phyloP scores from a whole-genome alignment of 1,140 invertebrate genomes.

The Pomacea maculata region DNA sequence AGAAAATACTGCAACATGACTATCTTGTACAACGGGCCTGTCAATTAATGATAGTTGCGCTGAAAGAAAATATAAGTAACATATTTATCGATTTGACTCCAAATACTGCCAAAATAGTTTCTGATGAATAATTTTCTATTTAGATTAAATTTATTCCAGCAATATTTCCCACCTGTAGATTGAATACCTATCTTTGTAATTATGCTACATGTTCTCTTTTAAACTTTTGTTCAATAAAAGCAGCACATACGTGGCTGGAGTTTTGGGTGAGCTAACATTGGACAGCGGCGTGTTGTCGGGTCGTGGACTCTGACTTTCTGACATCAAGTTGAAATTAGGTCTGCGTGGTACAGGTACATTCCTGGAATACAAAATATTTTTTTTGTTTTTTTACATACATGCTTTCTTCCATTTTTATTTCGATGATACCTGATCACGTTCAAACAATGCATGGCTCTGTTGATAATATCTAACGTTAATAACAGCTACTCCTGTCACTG shows the following conservation, averaged over 20 bases:
- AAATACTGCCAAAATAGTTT: neutral
- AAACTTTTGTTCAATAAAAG: too few species aligned
- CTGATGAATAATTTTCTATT: neutral
- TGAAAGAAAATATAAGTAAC: neutral
- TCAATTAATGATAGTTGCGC: neutral
- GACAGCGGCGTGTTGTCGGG: constrained; percentile 47
- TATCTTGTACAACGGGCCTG: neutral
- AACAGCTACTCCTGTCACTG: neutral
- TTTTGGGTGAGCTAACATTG: constrained; percentile 58
- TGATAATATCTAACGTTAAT: too few species aligned
- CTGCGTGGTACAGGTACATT: constrained; percentile 37
- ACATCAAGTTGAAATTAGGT: constrained; percentile 43
- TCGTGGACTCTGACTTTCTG: constrained; percentile 48
- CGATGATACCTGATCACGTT: neutral
- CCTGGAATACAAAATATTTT: constrained; percentile 16
- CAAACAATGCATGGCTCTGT: neutral
- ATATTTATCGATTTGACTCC: too few species aligned
- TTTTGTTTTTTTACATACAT: constrained; percentile 4
- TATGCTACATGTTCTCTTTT: too few species aligned
- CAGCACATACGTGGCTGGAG: constrained; percentile 52
- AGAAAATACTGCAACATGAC: constrained; percentile 19
- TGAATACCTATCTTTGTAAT: neutral
- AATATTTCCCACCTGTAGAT: neutral
- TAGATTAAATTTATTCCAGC: neutral
- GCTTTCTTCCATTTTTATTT: neutral